A percentile compares a stretch with the other conserved stretches of the same genome.
Evolutionary conservation across 2,113 vertebrate species (phyloP).

Genomic region (Centropristis striata): DNA sequence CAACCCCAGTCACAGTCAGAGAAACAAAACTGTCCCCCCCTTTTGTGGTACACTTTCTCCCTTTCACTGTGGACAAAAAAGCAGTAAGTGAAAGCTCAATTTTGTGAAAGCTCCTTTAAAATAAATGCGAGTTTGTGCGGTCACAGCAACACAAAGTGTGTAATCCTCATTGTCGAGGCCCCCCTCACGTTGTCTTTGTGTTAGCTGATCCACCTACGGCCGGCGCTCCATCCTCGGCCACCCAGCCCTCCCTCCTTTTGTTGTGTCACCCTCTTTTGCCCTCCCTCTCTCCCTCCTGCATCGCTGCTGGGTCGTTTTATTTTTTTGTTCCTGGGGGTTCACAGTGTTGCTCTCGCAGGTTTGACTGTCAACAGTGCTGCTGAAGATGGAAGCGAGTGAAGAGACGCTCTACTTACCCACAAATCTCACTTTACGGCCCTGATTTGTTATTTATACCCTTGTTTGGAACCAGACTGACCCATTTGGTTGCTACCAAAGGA

Average conservation of each 20-base stretch:
- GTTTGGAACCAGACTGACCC: conserved; percentile 39
- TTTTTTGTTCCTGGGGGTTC: conserved; percentile 35
- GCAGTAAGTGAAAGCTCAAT: conserved; percentile 29
- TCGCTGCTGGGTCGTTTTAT: not conserved
- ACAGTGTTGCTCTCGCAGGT: conserved; percentile 42
- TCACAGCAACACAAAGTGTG: conserved; percentile 23
- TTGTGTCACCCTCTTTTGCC: conserved; percentile 51
- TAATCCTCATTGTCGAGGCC: conserved; percentile 57
- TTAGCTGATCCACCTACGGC: conserved; percentile 73
- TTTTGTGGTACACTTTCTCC: conserved; percentile 25
- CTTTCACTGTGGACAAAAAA: conserved; percentile 52
- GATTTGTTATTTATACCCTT: conserved; percentile 46
- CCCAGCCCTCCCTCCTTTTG: conserved; percentile 61
- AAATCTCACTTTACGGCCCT: conserved; percentile 7
- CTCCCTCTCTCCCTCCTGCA: conserved; percentile 23
- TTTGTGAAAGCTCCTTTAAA: conserved; percentile 59
- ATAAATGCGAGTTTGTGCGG: not conserved
- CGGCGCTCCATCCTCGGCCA: conserved; percentile 40
- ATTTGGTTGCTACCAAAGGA: conserved; percentile 27
- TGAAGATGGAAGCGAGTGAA: conserved; percentile 31
- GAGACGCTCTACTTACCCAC: conserved; percentile 25
- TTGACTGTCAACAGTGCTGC: conserved; percentile 1
- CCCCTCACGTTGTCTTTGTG: conserved; percentile 75
- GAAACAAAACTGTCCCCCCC: not conserved
- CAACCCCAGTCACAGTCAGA: not conserved